Evolutionary conservation across 2,888 invertebrate genomes (phyloP).

Genomic region (Chloroclysta siterata): DNA sequence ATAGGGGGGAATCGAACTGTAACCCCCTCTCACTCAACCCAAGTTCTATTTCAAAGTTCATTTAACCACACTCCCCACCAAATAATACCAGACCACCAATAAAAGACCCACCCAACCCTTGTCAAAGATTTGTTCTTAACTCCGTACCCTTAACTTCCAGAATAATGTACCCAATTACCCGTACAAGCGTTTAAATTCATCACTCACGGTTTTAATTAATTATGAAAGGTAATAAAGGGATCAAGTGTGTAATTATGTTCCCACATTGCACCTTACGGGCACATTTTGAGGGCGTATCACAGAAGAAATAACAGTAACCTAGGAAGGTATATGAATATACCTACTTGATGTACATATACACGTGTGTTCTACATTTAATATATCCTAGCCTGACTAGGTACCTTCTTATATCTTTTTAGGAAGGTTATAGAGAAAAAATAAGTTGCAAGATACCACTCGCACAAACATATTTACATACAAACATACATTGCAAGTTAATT

Average conservation of each 20-base stretch:
- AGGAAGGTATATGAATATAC: neutral
- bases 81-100: conserved; percentile 28
- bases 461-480: too few relatives aligned
- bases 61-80: conserved; percentile 21
- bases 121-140: conserved; percentile 37
- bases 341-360: neutral
- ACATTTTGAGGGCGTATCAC: conserved; percentile 46
- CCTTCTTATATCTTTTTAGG: too few relatives aligned
- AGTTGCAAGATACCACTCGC: too few relatives aligned
- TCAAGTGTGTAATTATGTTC: conserved; percentile 63
- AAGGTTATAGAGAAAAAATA: too few relatives aligned
- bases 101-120: conserved; percentile 31
- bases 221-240: conserved; percentile 61
- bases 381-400: too few relatives aligned
- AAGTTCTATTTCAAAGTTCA: conserved; percentile 23
- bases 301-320: conserved; percentile 8
- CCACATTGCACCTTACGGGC: conserved; percentile 61
- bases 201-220: conserved; percentile 59
- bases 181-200: conserved; percentile 44
- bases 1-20: neutral
- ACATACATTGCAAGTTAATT: too few relatives aligned
- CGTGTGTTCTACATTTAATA: neutral
- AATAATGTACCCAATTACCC: conserved; percentile 43
- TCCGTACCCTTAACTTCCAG: conserved; percentile 35
- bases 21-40: conserved; percentile 1